Evolutionary conservation across 1,140 invertebrate species (phyloP), one percentile per base, ranked within the genome.

Genomic region (Nomia melanderi): DNA sequence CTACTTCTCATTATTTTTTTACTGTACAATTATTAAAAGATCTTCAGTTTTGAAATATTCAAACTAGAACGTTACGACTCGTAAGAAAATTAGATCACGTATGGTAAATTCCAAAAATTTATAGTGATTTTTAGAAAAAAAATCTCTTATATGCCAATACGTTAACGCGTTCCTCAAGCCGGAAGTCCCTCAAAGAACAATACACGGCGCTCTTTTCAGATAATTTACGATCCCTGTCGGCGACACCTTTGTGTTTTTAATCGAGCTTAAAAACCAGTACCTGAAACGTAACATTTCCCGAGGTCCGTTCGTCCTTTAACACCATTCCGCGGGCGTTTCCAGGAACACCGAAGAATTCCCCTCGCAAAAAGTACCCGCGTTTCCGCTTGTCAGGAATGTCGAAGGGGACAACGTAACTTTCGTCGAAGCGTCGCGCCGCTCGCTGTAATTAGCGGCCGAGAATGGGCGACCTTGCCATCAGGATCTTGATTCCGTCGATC

Each of bases 381-480:
- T 36, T 36, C 47, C 65, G 31, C 31, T 53, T 53, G 50, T 25
- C 50, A 53, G 23, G 50, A 53, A 53, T 36, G 33, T 23, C 23
- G 4, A 17, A 2, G 53, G 14, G 41, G 29, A 29, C 39, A 27
- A 33, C 39, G 56, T 60, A 60, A 71, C 39, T 60, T 60, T 71
- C 27, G 20, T 41, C 57, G 57, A 50, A 62, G 12, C 29, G 25
- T 62, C 9, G 25, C 27, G n/a, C n/a, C n/a, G n/a, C n/a, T n/a
- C 2, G 39, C 4, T 25, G 56, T 47, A 71, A 71, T 71, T 71
- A 47, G 23, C 31, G 66, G 54, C n/a, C 23, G 5, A 20, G 50
- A 69, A 71, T 20, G 29, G 44, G 56, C 56, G 56, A 71, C 69
- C 69, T 71, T 71, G 69, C 65, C 50, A 14, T 14, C 56, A 71